Conservation (phyloP, 2,797 vertebrate species). For the Poecilia wingei region DNA sequence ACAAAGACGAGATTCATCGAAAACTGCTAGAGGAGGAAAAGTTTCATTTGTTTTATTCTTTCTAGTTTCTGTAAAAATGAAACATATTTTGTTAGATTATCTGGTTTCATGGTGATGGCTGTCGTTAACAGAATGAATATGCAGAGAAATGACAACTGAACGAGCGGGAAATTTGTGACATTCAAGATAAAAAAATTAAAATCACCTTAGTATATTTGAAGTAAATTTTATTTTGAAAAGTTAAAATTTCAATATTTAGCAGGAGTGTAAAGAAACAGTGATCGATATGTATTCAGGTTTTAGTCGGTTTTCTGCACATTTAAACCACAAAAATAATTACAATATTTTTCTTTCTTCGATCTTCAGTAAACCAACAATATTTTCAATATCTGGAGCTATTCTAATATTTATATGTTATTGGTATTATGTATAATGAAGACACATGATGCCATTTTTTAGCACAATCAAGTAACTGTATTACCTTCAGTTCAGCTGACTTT, state of each 20-base stretch:
- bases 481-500: too few relatives aligned
- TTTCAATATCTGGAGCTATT: too few relatives aligned
- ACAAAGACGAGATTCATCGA: slow-evolving; percentile 44
- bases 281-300: neutral
- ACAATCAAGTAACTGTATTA: too few relatives aligned
- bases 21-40: neutral
- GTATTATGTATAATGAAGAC: too few relatives aligned
- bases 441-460: too few relatives aligned
- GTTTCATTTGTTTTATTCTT: neutral
- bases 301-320: too few relatives aligned
- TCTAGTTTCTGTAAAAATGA: neutral
- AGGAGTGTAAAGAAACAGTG: neutral
- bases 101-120: neutral
- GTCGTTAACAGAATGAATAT: neutral
- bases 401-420: too few relatives aligned
- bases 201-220: rapidly evolving
- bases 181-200: neutral
- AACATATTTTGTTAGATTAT: neutral
- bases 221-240: neutral
- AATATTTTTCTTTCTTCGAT: too few relatives aligned
- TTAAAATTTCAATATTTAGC: neutral
- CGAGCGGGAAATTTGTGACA: neutral
- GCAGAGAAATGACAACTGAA: neutral
- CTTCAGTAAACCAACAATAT: too few relatives aligned
- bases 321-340: too few relatives aligned